phyloP scores from a whole-genome alignment of 2,797 vertebrate species.

The Rallus crepitans region DNA sequence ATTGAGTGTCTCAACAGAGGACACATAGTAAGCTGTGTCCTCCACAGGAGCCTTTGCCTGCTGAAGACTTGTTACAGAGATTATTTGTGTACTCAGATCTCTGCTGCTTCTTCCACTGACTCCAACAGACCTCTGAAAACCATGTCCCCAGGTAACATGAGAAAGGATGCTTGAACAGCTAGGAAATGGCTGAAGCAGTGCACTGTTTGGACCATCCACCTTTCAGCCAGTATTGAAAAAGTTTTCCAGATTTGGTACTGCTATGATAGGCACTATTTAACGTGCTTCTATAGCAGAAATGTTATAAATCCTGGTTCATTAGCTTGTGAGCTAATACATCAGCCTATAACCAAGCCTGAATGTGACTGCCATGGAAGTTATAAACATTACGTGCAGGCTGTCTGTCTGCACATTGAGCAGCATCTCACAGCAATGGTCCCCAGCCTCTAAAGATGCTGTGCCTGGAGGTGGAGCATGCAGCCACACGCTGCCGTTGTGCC shows the following conservation, averaged over 20 bases:
- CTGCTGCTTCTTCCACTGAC: not conserved
- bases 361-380: not conserved
- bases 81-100: not conserved
- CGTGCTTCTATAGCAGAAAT: not conserved
- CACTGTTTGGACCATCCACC: not conserved
- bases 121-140: not conserved
- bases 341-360: not conserved
- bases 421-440: not conserved
- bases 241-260: not conserved
- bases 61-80: fast-evolving
- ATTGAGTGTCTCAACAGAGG: not conserved
- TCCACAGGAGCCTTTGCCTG: not conserved
- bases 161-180: not conserved
- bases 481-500: not conserved
- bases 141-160: not conserved
- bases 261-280: not conserved
- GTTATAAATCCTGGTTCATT: not conserved
- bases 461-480: not conserved
- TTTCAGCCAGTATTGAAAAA: constrained; percentile 14
- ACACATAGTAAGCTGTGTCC: not conserved
- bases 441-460: not conserved
- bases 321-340: not conserved
- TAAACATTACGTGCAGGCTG: not conserved
- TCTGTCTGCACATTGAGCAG: not conserved
- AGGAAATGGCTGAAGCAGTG: not conserved